These are phyloP conservation scores for Myrmophylax atrothorax DNA, from an alignment of 2,113 vertebrate species.

Conservation along the genomic window DNA sequence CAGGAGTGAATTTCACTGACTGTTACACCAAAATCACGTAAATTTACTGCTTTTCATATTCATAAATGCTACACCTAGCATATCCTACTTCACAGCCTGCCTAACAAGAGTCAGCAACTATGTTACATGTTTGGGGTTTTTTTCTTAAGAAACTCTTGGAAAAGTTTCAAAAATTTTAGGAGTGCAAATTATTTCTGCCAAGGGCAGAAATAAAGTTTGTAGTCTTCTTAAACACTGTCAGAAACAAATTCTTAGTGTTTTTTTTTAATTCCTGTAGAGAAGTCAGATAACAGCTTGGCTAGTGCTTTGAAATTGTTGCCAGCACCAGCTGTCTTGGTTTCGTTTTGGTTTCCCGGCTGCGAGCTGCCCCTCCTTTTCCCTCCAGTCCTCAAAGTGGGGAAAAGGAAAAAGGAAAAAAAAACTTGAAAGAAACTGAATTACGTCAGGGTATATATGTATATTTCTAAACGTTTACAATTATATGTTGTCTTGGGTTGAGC, in stretches of 20 bases:
- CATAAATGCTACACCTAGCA: slow-evolving; percentile 50
- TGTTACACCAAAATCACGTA: slow-evolving; percentile 38
- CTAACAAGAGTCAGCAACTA: slow-evolving; percentile 50
- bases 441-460: no score
- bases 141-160: not conserved
- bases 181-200: slow-evolving; percentile 55
- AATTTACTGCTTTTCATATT: slow-evolving; percentile 61
- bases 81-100: slow-evolving; percentile 25
- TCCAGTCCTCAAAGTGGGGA: no score
- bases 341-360: no score
- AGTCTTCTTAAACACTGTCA: not conserved
- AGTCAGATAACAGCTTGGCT: not conserved
- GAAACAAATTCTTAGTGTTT: not conserved
- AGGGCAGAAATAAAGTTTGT: slow-evolving; percentile 28
- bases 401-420: no score
- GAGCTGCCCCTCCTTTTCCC: no score
- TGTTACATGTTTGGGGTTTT: not conserved
- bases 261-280: not conserved
- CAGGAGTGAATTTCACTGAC: slow-evolving; percentile 48
- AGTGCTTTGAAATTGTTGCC: slow-evolving; percentile 5
- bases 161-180: slow-evolving; percentile 45
- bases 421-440: no score
- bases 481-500: no score
- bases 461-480: no score
- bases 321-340: not conserved